Conservation (phyloP, 2,888 invertebrate genomes). For the Chloroclysta siterata region DNA sequence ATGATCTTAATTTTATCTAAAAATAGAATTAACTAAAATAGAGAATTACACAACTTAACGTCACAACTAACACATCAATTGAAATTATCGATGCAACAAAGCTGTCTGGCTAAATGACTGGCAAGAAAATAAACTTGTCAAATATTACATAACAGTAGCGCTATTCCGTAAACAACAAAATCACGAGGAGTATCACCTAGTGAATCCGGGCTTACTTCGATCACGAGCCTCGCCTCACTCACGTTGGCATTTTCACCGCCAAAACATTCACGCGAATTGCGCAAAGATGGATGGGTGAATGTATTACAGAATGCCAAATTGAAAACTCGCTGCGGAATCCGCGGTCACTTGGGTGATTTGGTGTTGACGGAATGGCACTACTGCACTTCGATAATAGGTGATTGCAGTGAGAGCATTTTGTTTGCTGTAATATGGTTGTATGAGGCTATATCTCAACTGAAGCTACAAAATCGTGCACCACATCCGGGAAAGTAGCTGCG, state of each 20-base stretch:
- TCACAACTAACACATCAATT: background rate
- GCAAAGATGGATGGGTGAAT: too few species aligned
- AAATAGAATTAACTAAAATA: background rate
- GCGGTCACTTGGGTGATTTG: too few species aligned
- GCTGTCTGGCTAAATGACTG: background rate
- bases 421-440: background rate
- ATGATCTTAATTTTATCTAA: constrained; percentile 10
- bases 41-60: background rate
- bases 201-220: too few species aligned
- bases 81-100: background rate
- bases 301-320: too few species aligned
- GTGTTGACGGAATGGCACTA: too few species aligned
- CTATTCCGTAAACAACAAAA: too few species aligned
- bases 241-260: too few species aligned
- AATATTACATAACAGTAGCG: background rate
- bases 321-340: too few species aligned
- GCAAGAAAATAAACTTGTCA: constrained; percentile 11
- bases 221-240: too few species aligned
- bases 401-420: constrained; percentile 36
- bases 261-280: too few species aligned
- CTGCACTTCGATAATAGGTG: constrained; percentile 5
- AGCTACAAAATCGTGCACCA: constrained; percentile 56
- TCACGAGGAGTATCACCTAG: too few species aligned
- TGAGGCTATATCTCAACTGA: constrained; percentile 40
- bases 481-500: constrained; percentile 69